Evolutionary conservation across 2,888 invertebrate species (phyloP).

Genomic region (Cabera pusaria): DNA sequence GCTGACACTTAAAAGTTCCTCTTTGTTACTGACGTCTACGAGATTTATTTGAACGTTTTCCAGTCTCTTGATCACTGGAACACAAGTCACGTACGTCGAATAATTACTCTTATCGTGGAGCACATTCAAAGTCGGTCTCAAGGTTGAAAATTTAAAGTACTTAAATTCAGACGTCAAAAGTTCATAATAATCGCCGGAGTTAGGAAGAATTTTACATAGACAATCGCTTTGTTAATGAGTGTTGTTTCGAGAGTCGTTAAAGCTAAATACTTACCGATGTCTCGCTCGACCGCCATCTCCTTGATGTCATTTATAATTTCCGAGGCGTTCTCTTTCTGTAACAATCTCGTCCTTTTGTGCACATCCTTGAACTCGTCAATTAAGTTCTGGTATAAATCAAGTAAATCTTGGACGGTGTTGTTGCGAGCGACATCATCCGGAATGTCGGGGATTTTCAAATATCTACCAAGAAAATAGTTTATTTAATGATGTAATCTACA

Average conservation of each 20-base stretch:
- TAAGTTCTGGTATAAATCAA: constrained; percentile 88
- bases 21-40: constrained; percentile 86
- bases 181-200: constrained; percentile 36
- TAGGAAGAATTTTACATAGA: constrained; percentile 31
- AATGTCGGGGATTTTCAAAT: constrained; percentile 85
- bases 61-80: constrained; percentile 76
- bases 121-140: constrained; percentile 26
- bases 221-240: constrained; percentile 35
- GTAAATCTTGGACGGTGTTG: constrained; percentile 87
- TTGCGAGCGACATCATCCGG: constrained; percentile 90
- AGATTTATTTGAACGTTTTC: constrained; percentile 84
- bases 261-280: constrained; percentile 84
- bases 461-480: constrained; percentile 59
- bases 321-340: constrained; percentile 86
- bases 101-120: constrained; percentile 29
- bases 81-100: constrained; percentile 30
- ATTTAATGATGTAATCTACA: no score
- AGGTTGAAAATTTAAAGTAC: constrained; percentile 28
- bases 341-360: constrained; percentile 87
- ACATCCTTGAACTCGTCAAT: constrained; percentile 92
- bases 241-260: constrained; percentile 56
- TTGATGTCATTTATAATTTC: constrained; percentile 93
- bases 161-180: constrained; percentile 37
- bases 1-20: constrained; percentile 82
- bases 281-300: constrained; percentile 93